Conservation (phyloP, 1,140 invertebrate species). For the Gonatopus flavifemur region DNA sequence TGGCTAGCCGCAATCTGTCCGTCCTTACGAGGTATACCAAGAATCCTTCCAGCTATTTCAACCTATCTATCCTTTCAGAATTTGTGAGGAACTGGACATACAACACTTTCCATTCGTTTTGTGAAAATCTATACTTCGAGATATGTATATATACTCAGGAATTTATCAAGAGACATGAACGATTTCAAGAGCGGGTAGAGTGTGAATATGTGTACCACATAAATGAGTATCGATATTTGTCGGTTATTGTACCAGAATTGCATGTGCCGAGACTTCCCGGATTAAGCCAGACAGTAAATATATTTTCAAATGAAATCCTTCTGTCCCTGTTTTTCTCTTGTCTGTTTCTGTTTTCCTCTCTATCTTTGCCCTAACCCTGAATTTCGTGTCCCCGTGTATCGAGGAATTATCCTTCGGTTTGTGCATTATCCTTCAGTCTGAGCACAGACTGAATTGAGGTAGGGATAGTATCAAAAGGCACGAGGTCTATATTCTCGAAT, state of each 20-base stretch:
- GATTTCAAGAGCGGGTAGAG: no score
- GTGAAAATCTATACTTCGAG: no score
- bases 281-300: conserved; percentile 54
- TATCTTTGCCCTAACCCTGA: conserved; percentile 25
- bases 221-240: no score
- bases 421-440: conserved; percentile 52
- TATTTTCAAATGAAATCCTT: conserved; percentile 56
- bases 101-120: conserved; percentile 36
- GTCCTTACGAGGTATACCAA: conserved; percentile 35
- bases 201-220: no score
- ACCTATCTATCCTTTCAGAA: conserved; percentile 50
- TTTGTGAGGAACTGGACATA: no score
- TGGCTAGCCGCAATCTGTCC: conserved; percentile 51
- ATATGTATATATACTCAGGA: no score
- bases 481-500: no score
- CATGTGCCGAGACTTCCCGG: no score
- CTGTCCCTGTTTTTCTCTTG: conserved; percentile 16
- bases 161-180: no score
- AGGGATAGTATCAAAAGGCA: conserved; percentile 51
- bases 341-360: conserved; percentile 6
- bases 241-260: no score
- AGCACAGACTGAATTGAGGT: no score
- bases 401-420: conserved; percentile 57
- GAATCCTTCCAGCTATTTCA: conserved; percentile 43
- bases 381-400: conserved; percentile 54